Base-by-base conservation (phyloP, 1,140 invertebrate species). In the Drosophila leontia region DNA sequence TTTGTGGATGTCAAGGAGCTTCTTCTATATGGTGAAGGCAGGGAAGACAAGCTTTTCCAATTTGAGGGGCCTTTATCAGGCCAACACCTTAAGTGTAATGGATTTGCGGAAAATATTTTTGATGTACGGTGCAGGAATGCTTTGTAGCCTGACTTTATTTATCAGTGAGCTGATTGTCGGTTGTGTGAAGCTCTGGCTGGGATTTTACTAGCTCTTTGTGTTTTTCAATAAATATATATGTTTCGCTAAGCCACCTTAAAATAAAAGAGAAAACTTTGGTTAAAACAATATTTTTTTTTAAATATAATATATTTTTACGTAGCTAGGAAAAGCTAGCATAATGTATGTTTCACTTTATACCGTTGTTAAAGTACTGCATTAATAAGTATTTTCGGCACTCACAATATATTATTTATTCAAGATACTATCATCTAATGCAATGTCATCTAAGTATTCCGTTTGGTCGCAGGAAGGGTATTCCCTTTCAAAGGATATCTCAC, bases 1-100 rank as follows among this genome's bases (percentile, higher is more conserved):
- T 0, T 44, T 83, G 11, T 87, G 84, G 83, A 58, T 77, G 6
- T n/a, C 29, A 0, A 51, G 37, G 17, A 76, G 83, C 7, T 82
- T 82, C 15, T 61, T 64, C 7, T 62, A 87, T 19, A 87, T 87
- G 82, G 59, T 72, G 0, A 56, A 70, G 12, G 82, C 82, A 5
- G 78, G 83, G 3, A 64, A 53, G 8, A 57, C 79, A 12, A 34
- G 60, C 17, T 58, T 61, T 1, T 34, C 37, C 2, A 44, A 72
- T 4, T 26, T 59, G 0, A 58, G 58, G 17, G 48, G 44, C 0
- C n/a, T 19, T 0, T 60, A 55, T 3, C n/a, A 39, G 6, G 29
- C 64, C 0, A 48, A 47, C 3, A 11, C 60, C 0, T 34, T 83
- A 5, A 26, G 0, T 17, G 23, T n/a, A 3, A 23, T 17, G 47